Evolutionary conservation across 2,113 vertebrate genomes (phyloP).

Genomic region (Tachysurus fulvidraco): DNA sequence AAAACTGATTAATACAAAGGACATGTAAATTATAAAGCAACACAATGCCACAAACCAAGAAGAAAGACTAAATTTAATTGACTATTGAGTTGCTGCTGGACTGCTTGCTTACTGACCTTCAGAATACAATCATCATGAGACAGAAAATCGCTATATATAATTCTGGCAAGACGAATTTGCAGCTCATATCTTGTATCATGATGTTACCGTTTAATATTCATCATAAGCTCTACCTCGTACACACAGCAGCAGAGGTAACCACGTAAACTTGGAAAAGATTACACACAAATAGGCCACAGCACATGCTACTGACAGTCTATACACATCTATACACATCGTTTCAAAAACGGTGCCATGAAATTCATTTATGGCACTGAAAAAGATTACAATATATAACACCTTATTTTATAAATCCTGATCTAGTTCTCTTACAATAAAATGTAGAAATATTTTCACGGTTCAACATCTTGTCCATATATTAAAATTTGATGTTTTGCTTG

Average conservation of each 20-base stretch:
- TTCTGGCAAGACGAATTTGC: background rate
- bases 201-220: background rate
- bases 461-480: background rate
- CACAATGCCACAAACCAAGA: background rate
- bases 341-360: background rate
- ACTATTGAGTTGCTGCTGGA: background rate
- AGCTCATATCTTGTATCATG: background rate
- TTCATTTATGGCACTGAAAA: too few relatives aligned
- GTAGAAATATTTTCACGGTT: too few relatives aligned
- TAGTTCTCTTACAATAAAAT: too few relatives aligned
- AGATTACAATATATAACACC: too few relatives aligned
- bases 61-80: too few relatives aligned
- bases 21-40: background rate
- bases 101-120: background rate
- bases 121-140: background rate
- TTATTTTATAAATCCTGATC: too few relatives aligned
- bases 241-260: background rate
- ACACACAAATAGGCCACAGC: background rate
- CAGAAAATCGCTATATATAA: background rate
- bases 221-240: background rate
- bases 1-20: background rate
- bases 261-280: background rate
- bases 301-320: background rate
- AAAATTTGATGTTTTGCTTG: background rate
- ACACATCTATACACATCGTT: too few relatives aligned